phyloP scores from a whole-genome alignment of 1,140 invertebrate species.

The Lineus longissimus region DNA sequence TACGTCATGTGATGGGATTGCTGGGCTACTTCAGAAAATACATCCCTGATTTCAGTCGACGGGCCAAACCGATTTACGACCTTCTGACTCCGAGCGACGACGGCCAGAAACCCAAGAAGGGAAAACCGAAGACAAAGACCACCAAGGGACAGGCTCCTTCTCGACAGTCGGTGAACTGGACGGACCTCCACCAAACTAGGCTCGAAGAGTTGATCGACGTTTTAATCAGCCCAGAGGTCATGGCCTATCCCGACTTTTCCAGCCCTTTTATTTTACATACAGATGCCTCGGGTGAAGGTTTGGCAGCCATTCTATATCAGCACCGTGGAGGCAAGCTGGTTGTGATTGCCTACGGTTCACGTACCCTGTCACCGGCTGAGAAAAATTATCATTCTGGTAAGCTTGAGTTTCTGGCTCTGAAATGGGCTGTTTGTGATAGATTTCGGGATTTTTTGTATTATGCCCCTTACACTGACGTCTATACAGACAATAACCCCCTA shows the following conservation, averaged over 20 bases:
- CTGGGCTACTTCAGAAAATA: slow-evolving; percentile 48
- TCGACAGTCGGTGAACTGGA: slow-evolving; percentile 12
- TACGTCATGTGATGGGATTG: slow-evolving; percentile 55
- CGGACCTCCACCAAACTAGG: slow-evolving; percentile 4
- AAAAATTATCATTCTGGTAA: slow-evolving; percentile 17
- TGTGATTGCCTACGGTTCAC: slow-evolving; percentile 19
- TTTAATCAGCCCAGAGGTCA: slow-evolving; percentile 15
- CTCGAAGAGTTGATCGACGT: slow-evolving; percentile 31
- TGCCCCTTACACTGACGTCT: not conserved
- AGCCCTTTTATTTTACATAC: not conserved
- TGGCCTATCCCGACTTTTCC: not conserved
- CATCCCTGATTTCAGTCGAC: slow-evolving; percentile 40
- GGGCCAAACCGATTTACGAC: slow-evolving; percentile 12
- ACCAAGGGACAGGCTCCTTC: slow-evolving; percentile 12
- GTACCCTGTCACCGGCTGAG: slow-evolving; percentile 18
- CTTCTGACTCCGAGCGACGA: slow-evolving; percentile 28
- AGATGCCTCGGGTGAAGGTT: not conserved
- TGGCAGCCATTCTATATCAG: not conserved
- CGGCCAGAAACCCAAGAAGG: slow-evolving; percentile 15
- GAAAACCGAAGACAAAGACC: not conserved
- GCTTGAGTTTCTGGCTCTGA: slow-evolving; percentile 7
- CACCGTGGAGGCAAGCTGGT: slow-evolving; percentile 6
- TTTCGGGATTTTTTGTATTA: not conserved
- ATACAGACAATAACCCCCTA: slow-evolving; percentile 7
- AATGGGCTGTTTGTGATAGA: not conserved